These are phyloP conservation scores for Globodera rostochiensis DNA, from an alignment of 1,140 invertebrate species.

Conservation along the genomic window DNA sequence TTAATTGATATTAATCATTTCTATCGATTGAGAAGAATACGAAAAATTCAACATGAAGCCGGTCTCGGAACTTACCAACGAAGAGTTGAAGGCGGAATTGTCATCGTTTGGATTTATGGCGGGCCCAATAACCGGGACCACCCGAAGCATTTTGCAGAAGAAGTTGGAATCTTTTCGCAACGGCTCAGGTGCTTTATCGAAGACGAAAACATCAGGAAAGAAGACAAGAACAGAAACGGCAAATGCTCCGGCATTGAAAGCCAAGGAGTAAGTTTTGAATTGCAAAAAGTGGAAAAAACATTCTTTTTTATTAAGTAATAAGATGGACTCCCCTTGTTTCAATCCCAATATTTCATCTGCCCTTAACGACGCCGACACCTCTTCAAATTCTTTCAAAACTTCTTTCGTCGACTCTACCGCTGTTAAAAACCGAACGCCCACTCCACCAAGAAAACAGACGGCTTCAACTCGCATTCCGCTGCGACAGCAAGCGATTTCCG, in stretches of 20 bases:
- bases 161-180: slow-evolving; percentile 48
- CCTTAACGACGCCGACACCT: neutral
- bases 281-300: neutral
- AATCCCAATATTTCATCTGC: neutral
- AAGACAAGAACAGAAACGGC: slow-evolving; percentile 11
- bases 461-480: slow-evolving; percentile 4
- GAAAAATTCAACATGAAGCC: slow-evolving; percentile 43
- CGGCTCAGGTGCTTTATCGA: slow-evolving; percentile 15
- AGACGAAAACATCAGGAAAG: slow-evolving; percentile 4
- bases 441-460: slow-evolving; percentile 29
- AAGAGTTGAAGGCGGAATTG: slow-evolving; percentile 51
- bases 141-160: slow-evolving; percentile 55
- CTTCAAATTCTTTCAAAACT: slow-evolving; percentile 16
- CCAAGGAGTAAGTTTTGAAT: neutral
- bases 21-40: too few relatives aligned
- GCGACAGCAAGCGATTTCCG: slow-evolving; percentile 13
- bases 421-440: slow-evolving; percentile 40
- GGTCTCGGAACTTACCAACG: slow-evolving; percentile 49
- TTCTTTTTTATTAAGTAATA: neutral
- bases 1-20: too few relatives aligned
- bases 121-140: slow-evolving; percentile 54
- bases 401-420: neutral
- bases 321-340: slow-evolving; percentile 12
- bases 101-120: slow-evolving; percentile 40
- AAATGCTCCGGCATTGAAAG: neutral